phyloP scores from a whole-genome alignment of 2,888 invertebrate genomes.

The Dolichomitus sp. region DNA sequence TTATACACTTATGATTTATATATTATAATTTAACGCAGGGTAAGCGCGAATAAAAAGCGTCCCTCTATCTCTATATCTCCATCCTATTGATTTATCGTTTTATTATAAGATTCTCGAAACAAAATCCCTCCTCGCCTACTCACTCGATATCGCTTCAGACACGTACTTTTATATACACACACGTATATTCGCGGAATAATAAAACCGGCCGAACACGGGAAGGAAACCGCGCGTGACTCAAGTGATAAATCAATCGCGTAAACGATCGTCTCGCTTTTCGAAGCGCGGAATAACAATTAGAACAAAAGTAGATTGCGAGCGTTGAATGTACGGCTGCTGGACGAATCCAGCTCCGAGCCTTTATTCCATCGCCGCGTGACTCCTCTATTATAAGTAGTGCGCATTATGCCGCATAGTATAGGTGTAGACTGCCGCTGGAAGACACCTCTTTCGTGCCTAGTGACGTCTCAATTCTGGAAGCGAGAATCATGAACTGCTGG shows the following conservation, averaged over 20 bases:
- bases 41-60: slow-evolving; percentile 36
- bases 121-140: slow-evolving; percentile 66
- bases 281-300: slow-evolving; percentile 58
- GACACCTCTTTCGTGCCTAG: slow-evolving; percentile 68
- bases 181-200: slow-evolving; percentile 57
- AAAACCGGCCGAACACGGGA: slow-evolving; percentile 58
- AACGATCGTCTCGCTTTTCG: slow-evolving; percentile 53
- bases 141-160: slow-evolving; percentile 41
- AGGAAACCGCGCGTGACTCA: slow-evolving; percentile 58
- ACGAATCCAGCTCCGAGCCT: not conserved
- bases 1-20: slow-evolving; percentile 53
- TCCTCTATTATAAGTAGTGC: slow-evolving; percentile 25
- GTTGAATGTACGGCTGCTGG: not conserved
- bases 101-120: slow-evolving; percentile 66
- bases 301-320: slow-evolving; percentile 40
- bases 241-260: slow-evolving; percentile 62
- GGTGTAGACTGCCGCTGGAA: slow-evolving; percentile 4
- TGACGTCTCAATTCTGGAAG: slow-evolving; percentile 79
- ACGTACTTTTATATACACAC: slow-evolving; percentile 20
- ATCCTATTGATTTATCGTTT: slow-evolving; percentile 67
- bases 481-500: slow-evolving; percentile 1
- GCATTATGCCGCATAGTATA: not conserved
- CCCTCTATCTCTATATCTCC: slow-evolving; percentile 39
- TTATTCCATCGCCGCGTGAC: slow-evolving; percentile 31
- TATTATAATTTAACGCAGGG: slow-evolving; percentile 56